Conservation (phyloP, 2,113 vertebrate genomes). For the Sebastes fasciatus region DNA sequence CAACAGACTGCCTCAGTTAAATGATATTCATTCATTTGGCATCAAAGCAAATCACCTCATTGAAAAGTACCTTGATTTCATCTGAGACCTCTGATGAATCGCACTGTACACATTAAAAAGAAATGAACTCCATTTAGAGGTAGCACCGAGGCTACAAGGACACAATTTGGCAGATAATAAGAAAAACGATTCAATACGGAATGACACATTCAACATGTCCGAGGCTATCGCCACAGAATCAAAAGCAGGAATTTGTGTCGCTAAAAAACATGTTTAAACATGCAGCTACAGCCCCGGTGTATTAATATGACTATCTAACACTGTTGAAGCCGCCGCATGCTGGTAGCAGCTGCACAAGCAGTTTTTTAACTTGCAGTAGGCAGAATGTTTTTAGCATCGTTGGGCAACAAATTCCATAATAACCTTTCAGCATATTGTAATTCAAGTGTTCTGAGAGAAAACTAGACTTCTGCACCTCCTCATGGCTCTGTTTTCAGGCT, state of each 20-base stretch:
- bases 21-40: conserved; percentile 22
- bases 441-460: no score
- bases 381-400: no score
- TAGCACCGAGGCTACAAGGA: not conserved
- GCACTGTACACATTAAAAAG: conserved; percentile 5
- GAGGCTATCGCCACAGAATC: not conserved
- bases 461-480: no score
- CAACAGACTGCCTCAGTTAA: not conserved
- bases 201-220: not conserved
- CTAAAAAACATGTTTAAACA: not conserved
- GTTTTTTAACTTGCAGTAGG: not conserved
- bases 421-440: no score
- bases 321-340: not conserved
- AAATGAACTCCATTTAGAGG: conserved; percentile 11
- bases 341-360: not conserved
- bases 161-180: not conserved
- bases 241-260: not conserved
- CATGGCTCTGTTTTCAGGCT: no score
- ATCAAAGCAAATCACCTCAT: conserved; percentile 6
- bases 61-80: conserved; percentile 9
- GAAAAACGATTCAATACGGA: not conserved
- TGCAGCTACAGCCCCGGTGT: not conserved
- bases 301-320: not conserved
- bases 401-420: no score
- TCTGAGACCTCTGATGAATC: conserved; percentile 20